Evolutionary conservation across 1,140 invertebrate genomes (phyloP), one percentile per base, ranked within the genome.

Genomic region (Drosophila grimshawi): DNA sequence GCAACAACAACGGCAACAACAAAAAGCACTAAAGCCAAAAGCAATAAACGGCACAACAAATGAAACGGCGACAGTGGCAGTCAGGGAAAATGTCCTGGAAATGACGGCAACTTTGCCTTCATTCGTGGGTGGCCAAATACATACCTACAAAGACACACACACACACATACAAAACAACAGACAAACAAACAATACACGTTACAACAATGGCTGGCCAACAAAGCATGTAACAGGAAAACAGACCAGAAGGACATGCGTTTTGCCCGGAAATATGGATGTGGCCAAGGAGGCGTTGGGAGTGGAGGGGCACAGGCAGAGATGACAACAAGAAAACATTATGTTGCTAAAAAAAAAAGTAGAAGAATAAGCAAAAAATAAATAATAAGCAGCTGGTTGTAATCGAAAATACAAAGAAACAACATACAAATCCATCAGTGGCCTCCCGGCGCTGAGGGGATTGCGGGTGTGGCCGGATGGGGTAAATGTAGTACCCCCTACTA

Each of bases 1-100:
- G 46, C 43, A 56, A 56, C 56, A 64, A 30, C 59, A 72, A 27
- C 51, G 64, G 39, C 46, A 55, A 63, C 62, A 56, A 55, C 3
- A 59, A 67, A 59, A 51, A 27, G 27, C 48, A 53, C 51, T 43
- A 65, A 85, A 71, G 68, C 68, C 71, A 69, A 77, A 74, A 76
- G 78, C 78, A 86, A 86, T 86, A 79, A 86, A 86, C 78, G 72
- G 76, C 76, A 76, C 69, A 81, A 73, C 78, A 81, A 86, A 86
- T 79, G 75, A 81, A 86, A 86, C 48, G 75, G 52, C 75, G 63
- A 53, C 63, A 53, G 72, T 48, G 57, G 62, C 56, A 59, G 41
- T 11, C 41, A 6, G 30, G 46, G 69, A 81, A 86, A 79, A 86
- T 81, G 82, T 86, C 62, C 78, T 78, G 69, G 75, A 86, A 86